phyloP scores from a whole-genome alignment of 2,888 invertebrate species.

The Mycalesis mineus region DNA sequence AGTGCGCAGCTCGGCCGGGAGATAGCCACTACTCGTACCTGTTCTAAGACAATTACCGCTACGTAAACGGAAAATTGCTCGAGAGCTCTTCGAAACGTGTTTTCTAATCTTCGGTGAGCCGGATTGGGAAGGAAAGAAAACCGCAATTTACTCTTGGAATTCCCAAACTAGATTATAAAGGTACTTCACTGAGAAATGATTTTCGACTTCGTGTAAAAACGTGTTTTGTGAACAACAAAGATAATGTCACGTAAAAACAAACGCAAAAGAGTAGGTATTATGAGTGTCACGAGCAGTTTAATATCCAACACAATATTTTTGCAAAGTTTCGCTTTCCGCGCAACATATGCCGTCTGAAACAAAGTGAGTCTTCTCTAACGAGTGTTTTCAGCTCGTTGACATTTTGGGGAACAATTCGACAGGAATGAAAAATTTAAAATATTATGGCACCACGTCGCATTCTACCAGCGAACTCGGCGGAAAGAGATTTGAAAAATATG shows the following conservation, averaged over 20 bases:
- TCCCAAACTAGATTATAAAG: slow-evolving; percentile 20
- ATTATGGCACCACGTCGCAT: slow-evolving; percentile 1
- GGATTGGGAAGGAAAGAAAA: slow-evolving; percentile 42
- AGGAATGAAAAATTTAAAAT: slow-evolving; percentile 16
- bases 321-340: slow-evolving; percentile 58
- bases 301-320: slow-evolving; percentile 66
- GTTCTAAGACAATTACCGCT: slow-evolving; percentile 73
- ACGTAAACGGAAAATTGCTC: slow-evolving; percentile 74
- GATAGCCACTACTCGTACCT: slow-evolving; percentile 56
- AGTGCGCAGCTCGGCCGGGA: slow-evolving; percentile 57
- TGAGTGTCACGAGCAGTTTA: slow-evolving; percentile 53
- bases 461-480: background rate
- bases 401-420: slow-evolving; percentile 25
- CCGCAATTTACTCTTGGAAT: slow-evolving; percentile 24
- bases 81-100: slow-evolving; percentile 65
- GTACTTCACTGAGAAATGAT: slow-evolving; percentile 5
- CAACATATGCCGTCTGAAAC: slow-evolving; percentile 57
- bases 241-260: slow-evolving; percentile 31
- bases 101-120: slow-evolving; percentile 64
- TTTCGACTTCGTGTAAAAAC: background rate
- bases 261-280: slow-evolving; percentile 39
- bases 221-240: slow-evolving; percentile 21
- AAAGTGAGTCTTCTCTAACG: slow-evolving; percentile 54
- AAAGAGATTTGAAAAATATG: slow-evolving; percentile 4
- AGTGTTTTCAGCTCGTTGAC: slow-evolving; percentile 56